Percentiles rank a stretch among this genome's conserved stretches.
These are phyloP conservation scores for Bombylius major DNA, from an alignment of 2,888 invertebrate species.

Conservation along the genomic window DNA sequence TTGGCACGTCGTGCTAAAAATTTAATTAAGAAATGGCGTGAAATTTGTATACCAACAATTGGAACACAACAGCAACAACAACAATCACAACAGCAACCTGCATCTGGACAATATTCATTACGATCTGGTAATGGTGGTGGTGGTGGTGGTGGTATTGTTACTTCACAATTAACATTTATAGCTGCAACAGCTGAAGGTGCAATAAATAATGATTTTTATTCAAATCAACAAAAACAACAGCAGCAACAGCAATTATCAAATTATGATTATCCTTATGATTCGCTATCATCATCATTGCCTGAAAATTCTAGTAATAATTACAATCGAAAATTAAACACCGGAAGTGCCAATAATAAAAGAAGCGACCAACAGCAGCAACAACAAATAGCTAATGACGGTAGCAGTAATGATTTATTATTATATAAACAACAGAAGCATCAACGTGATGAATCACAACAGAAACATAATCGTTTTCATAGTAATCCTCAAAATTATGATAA, in stretches of 20 bases:
- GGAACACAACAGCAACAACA: not conserved
- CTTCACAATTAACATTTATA: not conserved
- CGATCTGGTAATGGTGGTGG: not conserved
- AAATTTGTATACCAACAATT: slow-evolving; percentile 56
- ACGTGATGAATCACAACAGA: not conserved
- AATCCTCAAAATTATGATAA: not conserved
- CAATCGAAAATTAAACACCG: not conserved
- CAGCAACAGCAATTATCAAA: not conserved
- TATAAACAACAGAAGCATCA: too few species aligned
- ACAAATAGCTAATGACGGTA: not conserved
- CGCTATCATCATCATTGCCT: not conserved
- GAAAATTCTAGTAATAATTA: not conserved
- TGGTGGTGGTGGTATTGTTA: not conserved
- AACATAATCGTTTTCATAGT: not conserved
- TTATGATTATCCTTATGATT: not conserved
- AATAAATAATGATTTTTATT: too few species aligned
- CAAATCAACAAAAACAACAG: not conserved
- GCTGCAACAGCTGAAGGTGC: not conserved
- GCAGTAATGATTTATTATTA: not conserved
- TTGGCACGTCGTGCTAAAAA: slow-evolving; percentile 84
- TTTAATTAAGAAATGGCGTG: slow-evolving; percentile 85
- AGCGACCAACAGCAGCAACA: not conserved
- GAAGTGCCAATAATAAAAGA: not conserved
- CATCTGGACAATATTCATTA: not conserved
- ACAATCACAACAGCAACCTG: not conserved